Percentiles rank a stretch among this genome's conserved stretches.
Conservation (phyloP, 2,888 invertebrate species). For the Melinaea marsaeus region DNA sequence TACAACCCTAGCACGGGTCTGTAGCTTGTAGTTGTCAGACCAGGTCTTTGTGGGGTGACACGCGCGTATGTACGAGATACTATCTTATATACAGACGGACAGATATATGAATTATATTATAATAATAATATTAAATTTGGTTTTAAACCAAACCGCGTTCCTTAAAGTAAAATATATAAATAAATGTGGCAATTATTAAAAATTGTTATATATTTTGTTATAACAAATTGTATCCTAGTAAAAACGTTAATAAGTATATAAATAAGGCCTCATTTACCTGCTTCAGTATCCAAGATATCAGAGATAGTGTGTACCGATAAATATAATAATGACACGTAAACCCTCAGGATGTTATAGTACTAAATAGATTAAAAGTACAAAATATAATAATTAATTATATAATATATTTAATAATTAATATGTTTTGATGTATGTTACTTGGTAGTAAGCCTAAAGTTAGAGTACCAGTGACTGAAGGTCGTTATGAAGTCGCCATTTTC, state of each 20-base stretch:
- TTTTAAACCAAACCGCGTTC: too few relatives aligned
- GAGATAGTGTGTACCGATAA: constrained; percentile 62
- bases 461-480: too few relatives aligned
- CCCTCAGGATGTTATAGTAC: constrained; percentile 32
- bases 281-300: constrained; percentile 63
- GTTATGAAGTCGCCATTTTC: too few relatives aligned
- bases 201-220: too few relatives aligned
- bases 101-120: neutral
- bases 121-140: too few relatives aligned
- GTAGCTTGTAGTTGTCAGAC: constrained; percentile 38
- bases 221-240: constrained; percentile 25
- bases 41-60: constrained; percentile 53
- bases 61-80: constrained; percentile 30
- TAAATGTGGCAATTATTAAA: too few relatives aligned
- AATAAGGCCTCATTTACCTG: constrained; percentile 70
- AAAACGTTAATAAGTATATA: constrained; percentile 39
- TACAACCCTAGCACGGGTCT: constrained; percentile 16
- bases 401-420: too few relatives aligned
- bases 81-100: neutral
- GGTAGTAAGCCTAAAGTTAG: too few relatives aligned
- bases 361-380: too few relatives aligned
- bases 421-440: too few relatives aligned
- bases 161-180: too few relatives aligned
- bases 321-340: constrained; percentile 69
- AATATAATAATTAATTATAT: too few relatives aligned